Evolutionary conservation across 2,113 vertebrate genomes (phyloP), one percentile per base, ranked within the genome.

Genomic region (Epinephelus moara): DNA sequence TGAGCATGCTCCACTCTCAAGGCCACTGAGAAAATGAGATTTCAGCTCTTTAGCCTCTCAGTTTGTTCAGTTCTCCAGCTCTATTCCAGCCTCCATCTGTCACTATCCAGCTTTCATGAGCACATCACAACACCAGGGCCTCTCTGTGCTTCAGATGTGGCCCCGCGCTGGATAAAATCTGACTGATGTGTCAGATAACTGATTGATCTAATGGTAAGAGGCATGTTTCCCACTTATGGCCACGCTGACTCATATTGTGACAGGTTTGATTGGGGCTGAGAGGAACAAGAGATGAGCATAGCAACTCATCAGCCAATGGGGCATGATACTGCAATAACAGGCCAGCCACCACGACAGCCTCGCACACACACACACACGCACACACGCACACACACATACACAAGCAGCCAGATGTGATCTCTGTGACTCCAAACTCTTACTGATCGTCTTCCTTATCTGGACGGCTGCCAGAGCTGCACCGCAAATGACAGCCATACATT

Each of bases 271-370:
- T 78, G 81, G 77, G 63, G 72, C 78, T 78, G 82, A 85, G 85
- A 86, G 85, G 84, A 83, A 59, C 77, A 74, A 88, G 85, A 78
- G 80, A 90, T 75, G 88, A 90, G 90, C 93, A 92, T 93, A 94
- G 91, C 92, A 94, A 94, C 91, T 93, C 90, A 86, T 84, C 92
- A 94, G 85, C 93, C 93, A 93, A 93, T 93, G 80, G 89, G 89
- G 88, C 87, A 88, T 88, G 78, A 91, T 87, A 86, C 79, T 80
- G 88, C 89, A 92, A 85, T 87, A 85, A 74, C 71, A 86, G 85
- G 72, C 49, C 83, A 70, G 63, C 67, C 42, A 57, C 37, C 72
- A 74, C 59, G 18, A 62, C 9, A 23, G 37, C 0, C 11, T n/a
- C 67, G 68, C 67, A 80, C 42, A 27, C 37, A 71, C 75, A 53